Percentiles rank a stretch among this genome's conserved stretches.
Evolutionary conservation across 2,113 vertebrate species (phyloP).

Genomic region (Pao palembangensis): DNA sequence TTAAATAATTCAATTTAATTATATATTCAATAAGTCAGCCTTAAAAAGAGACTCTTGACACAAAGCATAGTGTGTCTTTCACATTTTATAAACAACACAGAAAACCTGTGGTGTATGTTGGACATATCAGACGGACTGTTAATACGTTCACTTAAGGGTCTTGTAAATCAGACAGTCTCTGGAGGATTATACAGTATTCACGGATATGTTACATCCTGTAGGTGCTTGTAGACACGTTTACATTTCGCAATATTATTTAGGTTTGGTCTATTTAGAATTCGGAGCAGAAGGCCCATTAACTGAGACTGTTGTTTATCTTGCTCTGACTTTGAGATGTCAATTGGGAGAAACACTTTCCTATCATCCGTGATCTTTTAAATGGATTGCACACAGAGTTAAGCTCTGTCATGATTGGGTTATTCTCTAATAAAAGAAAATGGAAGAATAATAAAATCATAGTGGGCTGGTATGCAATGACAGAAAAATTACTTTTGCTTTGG

Average conservation of each 20-base stretch:
- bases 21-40: background rate
- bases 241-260: constrained; percentile 43
- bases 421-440: constrained; percentile 1
- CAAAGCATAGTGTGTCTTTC: background rate
- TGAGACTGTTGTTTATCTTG: constrained; percentile 38
- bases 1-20: background rate
- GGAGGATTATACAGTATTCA: constrained; percentile 30
- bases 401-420: constrained; percentile 6
- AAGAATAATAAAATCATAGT: no score
- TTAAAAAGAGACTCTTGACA: background rate
- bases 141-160: constrained; percentile 34
- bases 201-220: constrained; percentile 7
- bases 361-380: constrained; percentile 35
- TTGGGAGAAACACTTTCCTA: constrained; percentile 16
- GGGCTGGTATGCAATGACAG: no score
- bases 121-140: constrained; percentile 38
- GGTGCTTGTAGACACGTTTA: constrained; percentile 37
- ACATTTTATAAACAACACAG: constrained; percentile 31
- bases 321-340: constrained; percentile 30
- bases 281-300: constrained; percentile 37
- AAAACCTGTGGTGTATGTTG: constrained; percentile 14
- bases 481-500: no score
- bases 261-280: constrained; percentile 40
- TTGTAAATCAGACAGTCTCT: constrained; percentile 37
- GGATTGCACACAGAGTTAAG: constrained; percentile 14